Conservation (phyloP, 2,888 invertebrate genomes). For the Brassicogethes aeneus region DNA sequence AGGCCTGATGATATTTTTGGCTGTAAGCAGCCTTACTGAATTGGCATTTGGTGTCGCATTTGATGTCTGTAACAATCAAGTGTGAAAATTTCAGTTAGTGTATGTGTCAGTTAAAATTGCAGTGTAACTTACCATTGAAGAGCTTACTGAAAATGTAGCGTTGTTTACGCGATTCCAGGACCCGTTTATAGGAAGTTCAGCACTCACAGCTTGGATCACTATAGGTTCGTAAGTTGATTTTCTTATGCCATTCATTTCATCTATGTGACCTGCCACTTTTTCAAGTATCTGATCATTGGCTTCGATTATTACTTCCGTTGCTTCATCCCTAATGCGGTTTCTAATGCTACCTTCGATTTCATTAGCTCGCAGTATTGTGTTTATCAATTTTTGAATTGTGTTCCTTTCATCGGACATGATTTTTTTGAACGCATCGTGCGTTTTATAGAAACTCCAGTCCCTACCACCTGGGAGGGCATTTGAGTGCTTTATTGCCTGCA, state of each 20-base stretch:
- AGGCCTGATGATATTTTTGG: slow-evolving; percentile 68
- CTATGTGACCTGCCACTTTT: slow-evolving; percentile 64
- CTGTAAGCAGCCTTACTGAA: slow-evolving; percentile 52
- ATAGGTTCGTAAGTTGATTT: slow-evolving; percentile 46
- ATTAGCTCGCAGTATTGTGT: slow-evolving; percentile 47
- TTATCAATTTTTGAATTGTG: slow-evolving; percentile 52
- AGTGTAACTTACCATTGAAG: slow-evolving; percentile 14
- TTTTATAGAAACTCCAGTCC: slow-evolving; percentile 65
- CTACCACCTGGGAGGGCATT: slow-evolving; percentile 64
- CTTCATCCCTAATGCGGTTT: slow-evolving; percentile 51
- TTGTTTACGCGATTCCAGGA: slow-evolving; percentile 49
- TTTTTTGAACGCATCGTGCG: slow-evolving; percentile 65
- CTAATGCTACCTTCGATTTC: slow-evolving; percentile 49
- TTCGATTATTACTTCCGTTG: slow-evolving; percentile 70
- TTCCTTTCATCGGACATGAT: slow-evolving; percentile 55
- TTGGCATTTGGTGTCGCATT: slow-evolving; percentile 11
- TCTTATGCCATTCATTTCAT: slow-evolving; percentile 54
- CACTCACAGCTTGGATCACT: slow-evolving; percentile 40
- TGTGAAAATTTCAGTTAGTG: no score
- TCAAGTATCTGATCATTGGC: slow-evolving; percentile 79
- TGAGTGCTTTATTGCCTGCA: slow-evolving; percentile 59
- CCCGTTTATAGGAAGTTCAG: slow-evolving; percentile 43
- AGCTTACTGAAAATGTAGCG: slow-evolving; percentile 27
- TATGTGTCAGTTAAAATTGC: background rate
- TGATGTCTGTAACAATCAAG: background rate